A percentile compares a stretch with the other conserved stretches of the same genome.
phyloP scores from a whole-genome alignment of 2,888 invertebrate species.

The Stenodema calcarata region DNA sequence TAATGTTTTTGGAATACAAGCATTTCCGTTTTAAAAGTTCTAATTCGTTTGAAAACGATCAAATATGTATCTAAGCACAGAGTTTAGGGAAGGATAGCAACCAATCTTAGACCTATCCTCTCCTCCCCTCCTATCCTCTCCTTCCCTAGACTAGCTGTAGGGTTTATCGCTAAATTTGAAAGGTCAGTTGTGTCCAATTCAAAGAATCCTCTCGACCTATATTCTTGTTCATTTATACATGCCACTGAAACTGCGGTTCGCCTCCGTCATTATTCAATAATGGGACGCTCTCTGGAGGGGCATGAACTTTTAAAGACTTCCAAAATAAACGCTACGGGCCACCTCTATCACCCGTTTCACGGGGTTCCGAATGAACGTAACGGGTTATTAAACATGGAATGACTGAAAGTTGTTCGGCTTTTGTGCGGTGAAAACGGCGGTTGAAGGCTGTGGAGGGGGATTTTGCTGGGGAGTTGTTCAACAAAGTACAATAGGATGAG shows the following conservation, averaged over 20 bases:
- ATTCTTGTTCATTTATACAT: background rate
- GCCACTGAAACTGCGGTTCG: background rate
- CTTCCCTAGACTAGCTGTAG: too few relatives aligned
- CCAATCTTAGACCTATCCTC: too few relatives aligned
- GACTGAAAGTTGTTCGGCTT: background rate
- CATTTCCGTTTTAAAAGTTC: too few relatives aligned
- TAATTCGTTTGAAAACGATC: too few relatives aligned
- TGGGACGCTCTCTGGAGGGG: background rate
- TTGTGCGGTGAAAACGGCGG: background rate
- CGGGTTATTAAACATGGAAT: constrained; percentile 2
- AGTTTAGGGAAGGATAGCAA: too few relatives aligned
- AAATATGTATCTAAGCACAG: too few relatives aligned
- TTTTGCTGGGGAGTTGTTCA: background rate
- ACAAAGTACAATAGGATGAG: background rate
- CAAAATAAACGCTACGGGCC: background rate
- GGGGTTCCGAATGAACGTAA: background rate
- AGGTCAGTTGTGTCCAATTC: too few relatives aligned
- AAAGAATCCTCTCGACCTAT: background rate
- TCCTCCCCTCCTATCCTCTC: too few relatives aligned
- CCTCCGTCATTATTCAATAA: background rate
- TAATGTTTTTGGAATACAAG: too few relatives aligned
- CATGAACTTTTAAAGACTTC: background rate
- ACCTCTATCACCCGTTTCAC: background rate
- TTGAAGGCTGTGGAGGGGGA: background rate
- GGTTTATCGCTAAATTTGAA: too few relatives aligned